Conservation (phyloP, 2,888 invertebrate species). For the Drosophila mayaguana region DNA sequence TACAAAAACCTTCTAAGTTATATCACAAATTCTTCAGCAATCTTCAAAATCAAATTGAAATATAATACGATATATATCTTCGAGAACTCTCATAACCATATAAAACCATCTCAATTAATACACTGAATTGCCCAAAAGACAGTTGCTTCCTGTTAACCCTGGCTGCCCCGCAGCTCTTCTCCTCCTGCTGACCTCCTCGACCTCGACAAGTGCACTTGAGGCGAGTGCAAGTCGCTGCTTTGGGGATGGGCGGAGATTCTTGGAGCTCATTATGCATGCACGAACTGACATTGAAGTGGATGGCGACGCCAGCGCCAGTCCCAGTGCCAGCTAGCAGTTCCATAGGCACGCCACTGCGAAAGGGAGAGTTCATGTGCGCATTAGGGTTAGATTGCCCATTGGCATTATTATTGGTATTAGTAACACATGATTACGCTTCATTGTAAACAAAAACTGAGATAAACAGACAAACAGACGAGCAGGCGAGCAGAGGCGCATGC, state of each 20-base stretch:
- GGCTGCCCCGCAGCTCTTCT: not conserved
- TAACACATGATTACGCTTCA: slow-evolving; percentile 79
- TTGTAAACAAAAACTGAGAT: slow-evolving; percentile 76
- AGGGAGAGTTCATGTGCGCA: slow-evolving; percentile 46
- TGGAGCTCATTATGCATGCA: slow-evolving; percentile 75
- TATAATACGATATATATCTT: not conserved
- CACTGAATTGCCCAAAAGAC: slow-evolving; percentile 55
- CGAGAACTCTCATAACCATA: not conserved
- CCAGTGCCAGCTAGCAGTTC: not conserved
- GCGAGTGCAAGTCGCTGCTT: slow-evolving; percentile 42
- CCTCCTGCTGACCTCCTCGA: slow-evolving; percentile 1
- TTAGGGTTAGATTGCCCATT: slow-evolving; percentile 74
- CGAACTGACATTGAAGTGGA: slow-evolving; percentile 76
- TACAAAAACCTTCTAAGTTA: too few species aligned
- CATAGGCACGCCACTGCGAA: slow-evolving; percentile 7
- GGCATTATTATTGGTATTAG: slow-evolving; percentile 77
- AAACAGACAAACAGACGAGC: slow-evolving; percentile 61
- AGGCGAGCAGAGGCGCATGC: slow-evolving; percentile 32
- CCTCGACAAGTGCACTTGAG: slow-evolving; percentile 70
- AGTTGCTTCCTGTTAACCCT: slow-evolving; percentile 63
- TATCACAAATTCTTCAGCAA: not conserved
- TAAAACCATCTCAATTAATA: slow-evolving; percentile 26
- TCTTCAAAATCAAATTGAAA: not conserved
- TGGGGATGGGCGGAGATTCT: slow-evolving; percentile 23
- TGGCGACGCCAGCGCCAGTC: slow-evolving; percentile 48